Evolutionary conservation across 1,140 invertebrate genomes (phyloP).

Genomic region (Teleopsis dalmanni): DNA sequence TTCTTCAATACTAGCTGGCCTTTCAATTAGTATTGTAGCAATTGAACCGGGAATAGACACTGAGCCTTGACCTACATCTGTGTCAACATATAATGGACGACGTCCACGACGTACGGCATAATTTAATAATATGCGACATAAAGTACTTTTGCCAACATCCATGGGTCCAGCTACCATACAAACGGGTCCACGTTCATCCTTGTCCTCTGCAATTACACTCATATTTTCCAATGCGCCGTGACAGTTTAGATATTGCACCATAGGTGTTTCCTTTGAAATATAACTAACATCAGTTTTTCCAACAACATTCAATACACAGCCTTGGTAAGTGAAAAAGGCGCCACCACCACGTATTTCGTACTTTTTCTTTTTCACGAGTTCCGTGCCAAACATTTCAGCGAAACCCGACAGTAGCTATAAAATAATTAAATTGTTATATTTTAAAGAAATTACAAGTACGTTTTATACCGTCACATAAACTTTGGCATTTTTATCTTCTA

Average conservation of each 20-base stretch:
- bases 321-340: conserved; percentile 94
- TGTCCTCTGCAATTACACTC: conserved; percentile 67
- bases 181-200: conserved; percentile 67
- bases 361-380: conserved; percentile 86
- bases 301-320: conserved; percentile 73
- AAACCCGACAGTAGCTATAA: conserved; percentile 73
- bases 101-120: conserved; percentile 83
- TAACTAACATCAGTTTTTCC: conserved; percentile 90
- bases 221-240: conserved; percentile 90
- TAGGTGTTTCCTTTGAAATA: conserved; percentile 91
- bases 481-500: conserved; percentile 80
- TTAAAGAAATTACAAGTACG: not conserved
- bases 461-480: conserved; percentile 66
- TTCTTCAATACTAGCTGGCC: conserved; percentile 85
- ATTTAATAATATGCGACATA: conserved; percentile 85
- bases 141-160: conserved; percentile 94
- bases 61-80: conserved; percentile 93
- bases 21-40: conserved; percentile 80
- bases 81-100: conserved; percentile 84
- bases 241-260: conserved; percentile 79
- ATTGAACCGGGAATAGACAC: conserved; percentile 90
- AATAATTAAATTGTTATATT: not conserved
- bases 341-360: conserved; percentile 86
- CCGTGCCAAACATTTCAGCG: conserved; percentile 95
- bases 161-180: conserved; percentile 88